A percentile compares a stretch with the other conserved stretches of the same genome.
Evolutionary conservation across 2,113 vertebrate species (phyloP).

Genomic region (Tonatia bakeri): DNA sequence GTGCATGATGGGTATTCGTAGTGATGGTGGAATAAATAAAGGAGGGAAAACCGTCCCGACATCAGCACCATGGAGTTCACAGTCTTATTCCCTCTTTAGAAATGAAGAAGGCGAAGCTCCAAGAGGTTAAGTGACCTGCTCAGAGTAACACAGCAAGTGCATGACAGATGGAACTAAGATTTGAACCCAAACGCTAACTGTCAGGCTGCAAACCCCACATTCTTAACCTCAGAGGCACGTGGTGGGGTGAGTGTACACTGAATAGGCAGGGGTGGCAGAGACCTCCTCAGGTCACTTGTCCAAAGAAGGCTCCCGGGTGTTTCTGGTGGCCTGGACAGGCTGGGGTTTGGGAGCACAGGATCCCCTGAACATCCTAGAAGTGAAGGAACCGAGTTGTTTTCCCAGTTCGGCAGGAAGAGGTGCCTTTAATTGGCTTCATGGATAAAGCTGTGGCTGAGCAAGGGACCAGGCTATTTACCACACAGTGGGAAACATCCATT

Average conservation of each 20-base stretch:
- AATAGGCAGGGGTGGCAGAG: not conserved
- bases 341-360: not conserved
- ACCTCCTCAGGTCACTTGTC: not conserved
- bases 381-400: not conserved
- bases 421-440: slow-evolving; percentile 41
- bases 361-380: not conserved
- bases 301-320: not conserved
- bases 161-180: not conserved
- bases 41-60: not conserved
- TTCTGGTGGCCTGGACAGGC: not conserved
- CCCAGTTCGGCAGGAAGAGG: not conserved
- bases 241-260: not conserved
- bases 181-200: not conserved
- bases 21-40: not conserved
- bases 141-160: not conserved
- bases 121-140: not conserved
- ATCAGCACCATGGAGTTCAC: not conserved
- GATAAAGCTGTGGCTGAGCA: slow-evolving; percentile 27
- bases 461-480: slow-evolving; percentile 50
- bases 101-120: not conserved
- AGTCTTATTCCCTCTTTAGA: not conserved
- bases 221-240: not conserved
- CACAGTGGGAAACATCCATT: slow-evolving; percentile 50
- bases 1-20: not conserved
- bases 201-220: not conserved